Percentiles rank a stretch among this genome's conserved stretches.
Evolutionary conservation across 2,113 vertebrate genomes (phyloP).

Genomic region (Himantopus leucocephalus): DNA sequence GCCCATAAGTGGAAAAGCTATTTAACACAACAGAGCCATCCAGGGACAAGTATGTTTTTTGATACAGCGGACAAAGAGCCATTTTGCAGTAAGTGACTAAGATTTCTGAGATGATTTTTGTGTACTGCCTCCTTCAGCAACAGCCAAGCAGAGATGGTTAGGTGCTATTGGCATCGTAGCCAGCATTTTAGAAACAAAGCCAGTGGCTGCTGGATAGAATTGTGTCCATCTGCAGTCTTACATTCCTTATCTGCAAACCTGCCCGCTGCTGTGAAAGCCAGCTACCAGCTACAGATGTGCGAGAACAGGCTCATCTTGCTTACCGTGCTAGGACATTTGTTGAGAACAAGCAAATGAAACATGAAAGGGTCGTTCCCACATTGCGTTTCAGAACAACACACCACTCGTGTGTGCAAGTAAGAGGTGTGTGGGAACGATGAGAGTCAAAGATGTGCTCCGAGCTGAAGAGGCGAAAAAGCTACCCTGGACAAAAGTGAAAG

Average conservation of each 20-base stretch:
- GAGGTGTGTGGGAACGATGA: neutral
- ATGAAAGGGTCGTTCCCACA: neutral
- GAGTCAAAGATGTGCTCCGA: neutral
- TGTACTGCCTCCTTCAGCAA: neutral
- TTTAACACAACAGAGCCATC: slow-evolving; percentile 74
- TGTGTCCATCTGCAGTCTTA: neutral
- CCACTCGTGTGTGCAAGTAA: neutral
- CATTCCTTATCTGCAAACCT: neutral
- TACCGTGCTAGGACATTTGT: neutral
- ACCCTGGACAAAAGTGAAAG: neutral
- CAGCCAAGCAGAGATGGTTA: neutral
- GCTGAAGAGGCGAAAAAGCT: neutral
- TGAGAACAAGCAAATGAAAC: neutral
- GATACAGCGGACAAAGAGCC: slow-evolving; percentile 83
- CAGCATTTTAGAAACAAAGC: neutral
- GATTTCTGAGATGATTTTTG: neutral
- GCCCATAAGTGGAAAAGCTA: slow-evolving; percentile 81
- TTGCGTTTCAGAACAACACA: neutral
- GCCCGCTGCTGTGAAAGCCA: neutral
- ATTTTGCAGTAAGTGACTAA: slow-evolving; percentile 85
- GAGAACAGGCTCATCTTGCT: neutral
- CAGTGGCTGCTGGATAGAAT: neutral
- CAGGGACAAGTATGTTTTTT: slow-evolving; percentile 82
- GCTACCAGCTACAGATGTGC: neutral
- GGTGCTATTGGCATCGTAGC: neutral